These are phyloP conservation scores for Eudasyphora cyanicolor DNA, from an alignment of 2,888 invertebrate genomes.

Conservation along the genomic window DNA sequence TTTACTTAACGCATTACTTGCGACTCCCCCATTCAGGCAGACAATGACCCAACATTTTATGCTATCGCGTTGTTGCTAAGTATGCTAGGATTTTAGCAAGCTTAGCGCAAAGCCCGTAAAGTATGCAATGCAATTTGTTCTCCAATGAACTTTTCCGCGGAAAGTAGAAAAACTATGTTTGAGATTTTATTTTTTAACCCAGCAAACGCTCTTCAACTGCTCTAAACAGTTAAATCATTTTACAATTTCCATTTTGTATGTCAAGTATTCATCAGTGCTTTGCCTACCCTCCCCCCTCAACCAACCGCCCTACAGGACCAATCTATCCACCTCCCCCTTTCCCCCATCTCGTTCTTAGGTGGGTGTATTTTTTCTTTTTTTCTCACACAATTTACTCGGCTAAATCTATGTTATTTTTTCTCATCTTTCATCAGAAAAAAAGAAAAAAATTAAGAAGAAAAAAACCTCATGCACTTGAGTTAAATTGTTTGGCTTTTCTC, in stretches of 20 bases:
- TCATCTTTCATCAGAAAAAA: background rate
- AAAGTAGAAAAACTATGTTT: background rate
- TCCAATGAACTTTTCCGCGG: background rate
- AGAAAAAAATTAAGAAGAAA: background rate
- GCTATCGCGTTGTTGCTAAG: background rate
- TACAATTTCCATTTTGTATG: slow-evolving; percentile 17
- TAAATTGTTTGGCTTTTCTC: slow-evolving; percentile 52
- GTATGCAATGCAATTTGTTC: background rate
- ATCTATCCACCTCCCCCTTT: too few relatives aligned
- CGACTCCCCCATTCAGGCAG: background rate
- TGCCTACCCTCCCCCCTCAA: background rate
- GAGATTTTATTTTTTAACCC: background rate
- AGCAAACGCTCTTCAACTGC: background rate
- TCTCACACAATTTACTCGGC: background rate
- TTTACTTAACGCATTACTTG: too few relatives aligned
- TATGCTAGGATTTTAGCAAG: background rate
- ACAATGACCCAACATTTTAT: background rate
- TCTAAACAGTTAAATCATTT: background rate
- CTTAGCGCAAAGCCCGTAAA: background rate
- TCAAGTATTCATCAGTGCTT: slow-evolving; percentile 10
- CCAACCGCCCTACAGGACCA: background rate
- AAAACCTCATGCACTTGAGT: slow-evolving; percentile 48
- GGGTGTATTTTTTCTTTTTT: background rate
- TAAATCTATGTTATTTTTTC: slow-evolving; percentile 33
- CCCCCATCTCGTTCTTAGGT: background rate